These are phyloP conservation scores for Heterochromis multidens DNA, from an alignment of 2,113 vertebrate genomes.

Conservation along the genomic window DNA sequence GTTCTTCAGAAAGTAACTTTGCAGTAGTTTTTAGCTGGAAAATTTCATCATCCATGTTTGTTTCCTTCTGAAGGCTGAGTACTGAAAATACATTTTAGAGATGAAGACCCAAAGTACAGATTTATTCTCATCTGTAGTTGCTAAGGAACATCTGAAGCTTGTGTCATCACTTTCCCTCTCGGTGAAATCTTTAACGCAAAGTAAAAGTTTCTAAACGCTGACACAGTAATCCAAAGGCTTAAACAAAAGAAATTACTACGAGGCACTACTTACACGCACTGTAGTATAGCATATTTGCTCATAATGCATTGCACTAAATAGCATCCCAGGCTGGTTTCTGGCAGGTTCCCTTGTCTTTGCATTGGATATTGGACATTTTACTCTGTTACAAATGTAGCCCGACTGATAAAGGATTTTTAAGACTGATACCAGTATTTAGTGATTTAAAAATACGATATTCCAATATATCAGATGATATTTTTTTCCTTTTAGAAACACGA, in stretches of 20 bases:
- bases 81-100: not conserved
- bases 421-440: not conserved
- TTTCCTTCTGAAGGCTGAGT: not conserved
- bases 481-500: not conserved
- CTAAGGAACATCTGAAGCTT: constrained; percentile 54
- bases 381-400: not conserved
- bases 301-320: not conserved
- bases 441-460: not conserved
- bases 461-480: not conserved
- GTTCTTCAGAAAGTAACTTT: not conserved
- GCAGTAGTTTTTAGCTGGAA: not conserved
- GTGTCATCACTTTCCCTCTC: constrained; percentile 13
- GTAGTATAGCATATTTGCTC: not conserved
- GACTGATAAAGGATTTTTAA: not conserved
- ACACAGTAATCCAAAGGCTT: not conserved
- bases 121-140: constrained; percentile 62
- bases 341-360: not conserved
- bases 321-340: not conserved
- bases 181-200: constrained; percentile 4
- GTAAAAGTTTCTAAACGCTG: not conserved
- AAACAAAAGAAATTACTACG: not conserved
- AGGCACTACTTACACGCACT: not conserved
- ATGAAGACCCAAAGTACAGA: constrained; percentile 10
- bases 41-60: not conserved
- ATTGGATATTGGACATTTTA: not conserved